These are phyloP conservation scores for Gerris lacustris DNA, from an alignment of 2,888 invertebrate species.

Conservation along the genomic window DNA sequence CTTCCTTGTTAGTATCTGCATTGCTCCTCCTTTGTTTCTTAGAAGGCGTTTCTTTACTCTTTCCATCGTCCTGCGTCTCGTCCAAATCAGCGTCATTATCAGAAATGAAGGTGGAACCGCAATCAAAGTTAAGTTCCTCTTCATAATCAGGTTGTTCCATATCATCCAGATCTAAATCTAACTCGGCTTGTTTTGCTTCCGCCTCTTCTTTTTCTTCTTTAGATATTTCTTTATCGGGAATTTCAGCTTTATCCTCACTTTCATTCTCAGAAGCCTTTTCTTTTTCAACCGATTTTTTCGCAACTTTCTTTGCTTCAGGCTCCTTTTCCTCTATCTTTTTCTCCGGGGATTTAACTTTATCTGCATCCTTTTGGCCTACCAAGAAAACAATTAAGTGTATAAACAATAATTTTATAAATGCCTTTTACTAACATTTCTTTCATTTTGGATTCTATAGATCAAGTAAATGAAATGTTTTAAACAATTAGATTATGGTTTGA, in stretches of 20 bases:
- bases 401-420: no score
- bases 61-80: no score
- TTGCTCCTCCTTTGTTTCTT: no score
- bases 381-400: no score
- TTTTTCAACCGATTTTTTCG: neutral
- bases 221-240: neutral
- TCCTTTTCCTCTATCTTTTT: neutral
- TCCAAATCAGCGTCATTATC: neutral
- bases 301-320: neutral
- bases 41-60: no score
- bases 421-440: no score
- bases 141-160: constrained; percentile 1
- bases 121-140: neutral
- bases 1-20: no score
- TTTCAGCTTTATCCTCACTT: neutral
- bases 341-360: neutral
- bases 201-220: constrained; percentile 1
- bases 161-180: neutral
- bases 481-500: no score
- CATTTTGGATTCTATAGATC: no score
- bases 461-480: no score
- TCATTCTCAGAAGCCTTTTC: neutral
- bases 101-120: neutral
- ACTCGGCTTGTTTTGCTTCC: neutral
- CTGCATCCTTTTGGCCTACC: neutral